Base-by-base conservation (phyloP, 1,140 invertebrate species). In the Achroia grisella region DNA sequence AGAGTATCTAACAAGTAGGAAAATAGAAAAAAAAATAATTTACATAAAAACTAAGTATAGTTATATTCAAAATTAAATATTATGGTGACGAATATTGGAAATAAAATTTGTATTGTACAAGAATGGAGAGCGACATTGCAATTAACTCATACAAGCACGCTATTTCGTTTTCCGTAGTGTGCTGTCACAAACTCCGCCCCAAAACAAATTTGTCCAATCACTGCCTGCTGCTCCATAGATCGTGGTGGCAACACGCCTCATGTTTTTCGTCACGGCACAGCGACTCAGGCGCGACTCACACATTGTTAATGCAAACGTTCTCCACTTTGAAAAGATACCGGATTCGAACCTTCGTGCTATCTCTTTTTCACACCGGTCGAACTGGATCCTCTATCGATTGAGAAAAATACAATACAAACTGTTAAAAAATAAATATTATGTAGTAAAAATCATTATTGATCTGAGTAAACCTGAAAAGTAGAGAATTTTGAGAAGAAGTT, bases 251-350 rank as follows among this genome's bases (percentile, higher is more conserved):
- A 67, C 76, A 84, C 80, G 80, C 80, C 80, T 84, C 68, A 59
- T 73, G 65, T 74, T 80, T 71, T 80, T 76, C 72, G 80, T 79
- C 67, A 84, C 70, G 78, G 71, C 74, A 73, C 71, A 66, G 53
- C 77, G 72, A 80, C 80, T 84, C 80, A 73, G 78, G 80, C 80
- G 80, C 80, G 78, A 82, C 80, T 80, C 76, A 80, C 78, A 84
- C 80, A 81, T 79, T 75, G 78, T 79, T 71, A 79, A 76, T 63
- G 52, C 60, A 66, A 75, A 62, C 69, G 67, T 62, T 76, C 66
- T 50, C 72, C 70, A 57, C 61, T 75, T 71, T 69, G 68, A 77
- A n/a, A n/a, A 80, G 80, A 80, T 71, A 80, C 74, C 70, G 62
- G 77, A 78, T 72, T 62, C 56, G 36, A 57, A 45, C 52, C 52